Conservation (phyloP, 2,888 invertebrate genomes). For the Conops quadrifasciatus region DNA sequence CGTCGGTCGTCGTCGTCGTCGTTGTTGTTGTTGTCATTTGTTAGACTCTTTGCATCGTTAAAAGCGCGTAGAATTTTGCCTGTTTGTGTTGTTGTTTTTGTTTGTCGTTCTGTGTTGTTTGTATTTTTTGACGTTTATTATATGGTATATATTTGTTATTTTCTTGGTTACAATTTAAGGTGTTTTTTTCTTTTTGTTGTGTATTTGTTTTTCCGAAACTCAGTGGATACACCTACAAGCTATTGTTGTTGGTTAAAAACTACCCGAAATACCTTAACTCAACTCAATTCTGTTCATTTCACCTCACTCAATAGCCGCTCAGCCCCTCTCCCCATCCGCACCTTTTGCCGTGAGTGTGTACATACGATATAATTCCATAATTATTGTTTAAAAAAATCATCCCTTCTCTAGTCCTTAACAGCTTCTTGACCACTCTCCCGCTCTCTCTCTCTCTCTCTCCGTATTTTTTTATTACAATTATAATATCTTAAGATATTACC, state of each 20-base stretch:
- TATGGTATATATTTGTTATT: neutral
- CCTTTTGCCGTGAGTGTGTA: neutral
- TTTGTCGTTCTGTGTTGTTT: neutral
- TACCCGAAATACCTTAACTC: neutral
- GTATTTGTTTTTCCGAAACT: neutral
- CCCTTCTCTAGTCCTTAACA: too few species aligned
- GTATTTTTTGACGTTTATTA: neutral
- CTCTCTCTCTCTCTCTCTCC: too few species aligned
- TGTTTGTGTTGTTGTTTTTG: slow-evolving; percentile 5
- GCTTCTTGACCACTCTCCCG: too few species aligned
- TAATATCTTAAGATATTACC: too few species aligned
- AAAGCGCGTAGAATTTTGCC: too few species aligned
- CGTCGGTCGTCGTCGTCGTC: slow-evolving; percentile 32
- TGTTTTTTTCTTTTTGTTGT: slow-evolving; percentile 25
- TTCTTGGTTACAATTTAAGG: neutral
- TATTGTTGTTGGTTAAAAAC: neutral
- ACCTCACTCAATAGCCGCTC: neutral
- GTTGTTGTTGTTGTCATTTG: slow-evolving; percentile 13
- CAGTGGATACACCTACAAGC: neutral
- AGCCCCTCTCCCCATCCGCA: neutral
- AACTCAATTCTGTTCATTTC: slow-evolving; percentile 5
- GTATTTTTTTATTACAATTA: too few species aligned
- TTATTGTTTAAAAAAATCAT: too few species aligned
- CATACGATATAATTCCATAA: too few species aligned
- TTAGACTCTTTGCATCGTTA: slow-evolving; percentile 33